A percentile compares a stretch with the other conserved stretches of the same genome.
phyloP scores from a whole-genome alignment of 2,113 vertebrate species.

The Delphinus delphis region DNA sequence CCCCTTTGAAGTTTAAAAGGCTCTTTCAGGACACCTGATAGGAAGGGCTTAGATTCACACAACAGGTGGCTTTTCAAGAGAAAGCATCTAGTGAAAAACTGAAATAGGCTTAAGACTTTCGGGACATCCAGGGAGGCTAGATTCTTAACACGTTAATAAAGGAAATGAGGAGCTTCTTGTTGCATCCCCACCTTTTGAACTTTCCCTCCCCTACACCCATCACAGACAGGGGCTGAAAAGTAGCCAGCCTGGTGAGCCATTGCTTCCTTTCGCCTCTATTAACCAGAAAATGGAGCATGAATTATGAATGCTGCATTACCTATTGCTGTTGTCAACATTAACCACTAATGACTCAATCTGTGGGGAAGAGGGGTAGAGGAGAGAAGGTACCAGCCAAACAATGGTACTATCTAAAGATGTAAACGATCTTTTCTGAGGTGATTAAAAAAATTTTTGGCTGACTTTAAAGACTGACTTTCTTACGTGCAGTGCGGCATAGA shows the following conservation, averaged over 20 bases:
- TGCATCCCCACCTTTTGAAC: neutral
- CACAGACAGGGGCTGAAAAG: neutral
- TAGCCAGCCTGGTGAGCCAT: neutral
- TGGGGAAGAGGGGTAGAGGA: neutral
- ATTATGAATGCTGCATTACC: neutral
- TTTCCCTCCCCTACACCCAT: neutral
- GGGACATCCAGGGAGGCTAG: neutral
- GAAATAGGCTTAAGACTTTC: neutral
- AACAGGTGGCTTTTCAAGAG: neutral
- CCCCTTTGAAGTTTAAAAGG: neutral
- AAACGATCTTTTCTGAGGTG: slow-evolving; percentile 56
- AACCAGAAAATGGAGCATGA: neutral
- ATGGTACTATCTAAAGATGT: slow-evolving; percentile 27
- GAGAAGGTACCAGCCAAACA: slow-evolving; percentile 35
- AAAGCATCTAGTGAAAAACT: neutral
- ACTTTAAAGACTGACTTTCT: slow-evolving; percentile 69
- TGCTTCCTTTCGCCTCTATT: neutral
- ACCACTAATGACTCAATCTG: slow-evolving; percentile 20
- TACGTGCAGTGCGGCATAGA: neutral
- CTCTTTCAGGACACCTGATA: neutral
- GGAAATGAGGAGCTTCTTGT: neutral
- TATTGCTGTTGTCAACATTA: neutral
- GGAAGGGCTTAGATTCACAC: neutral
- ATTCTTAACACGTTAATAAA: neutral
- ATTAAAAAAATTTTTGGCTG: slow-evolving; percentile 55